These are phyloP conservation scores for Gonatopus flavifemur DNA, from an alignment of 1,140 invertebrate species.

Conservation along the genomic window DNA sequence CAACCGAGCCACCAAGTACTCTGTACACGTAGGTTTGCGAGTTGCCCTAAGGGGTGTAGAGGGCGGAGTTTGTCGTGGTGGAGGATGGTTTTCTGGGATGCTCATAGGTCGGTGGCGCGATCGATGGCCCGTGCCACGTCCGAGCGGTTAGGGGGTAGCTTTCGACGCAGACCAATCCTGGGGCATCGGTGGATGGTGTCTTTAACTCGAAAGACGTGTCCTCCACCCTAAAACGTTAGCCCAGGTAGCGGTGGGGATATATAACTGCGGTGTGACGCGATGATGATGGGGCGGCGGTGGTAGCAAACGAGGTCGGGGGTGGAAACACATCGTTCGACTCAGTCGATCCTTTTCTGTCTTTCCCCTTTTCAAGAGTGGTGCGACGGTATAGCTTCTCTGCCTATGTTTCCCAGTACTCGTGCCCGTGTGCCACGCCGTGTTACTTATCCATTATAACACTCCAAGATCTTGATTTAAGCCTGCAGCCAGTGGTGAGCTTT, in stretches of 20 bases:
- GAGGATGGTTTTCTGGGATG: slow-evolving; percentile 34
- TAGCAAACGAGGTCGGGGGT: slow-evolving; percentile 31
- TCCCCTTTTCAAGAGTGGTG: no score
- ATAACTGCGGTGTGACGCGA: not conserved
- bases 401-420: slow-evolving; percentile 28
- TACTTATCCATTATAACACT: slow-evolving; percentile 62
- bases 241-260: not conserved
- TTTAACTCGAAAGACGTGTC: slow-evolving; percentile 46
- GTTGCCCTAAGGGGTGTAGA: slow-evolving; percentile 31
- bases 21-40: slow-evolving; percentile 31
- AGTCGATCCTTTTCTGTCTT: no score
- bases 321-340: no score
- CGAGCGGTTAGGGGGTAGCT: slow-evolving; percentile 40
- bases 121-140: slow-evolving; percentile 42
- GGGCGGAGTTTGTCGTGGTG: slow-evolving; percentile 34
- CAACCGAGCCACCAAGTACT: not conserved
- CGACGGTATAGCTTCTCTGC: no score
- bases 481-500: slow-evolving; percentile 58
- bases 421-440: slow-evolving; percentile 52
- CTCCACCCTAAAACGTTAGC: no score
- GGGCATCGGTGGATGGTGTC: slow-evolving; percentile 25
- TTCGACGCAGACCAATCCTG: slow-evolving; percentile 41
- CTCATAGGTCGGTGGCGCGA: slow-evolving; percentile 45
- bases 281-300: slow-evolving; percentile 11
- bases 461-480: slow-evolving; percentile 61